Percentiles rank a stretch among this genome's conserved stretches.
Evolutionary conservation across 2,888 invertebrate species (phyloP).

Genomic region (Caenorhabditis uteleia): DNA sequence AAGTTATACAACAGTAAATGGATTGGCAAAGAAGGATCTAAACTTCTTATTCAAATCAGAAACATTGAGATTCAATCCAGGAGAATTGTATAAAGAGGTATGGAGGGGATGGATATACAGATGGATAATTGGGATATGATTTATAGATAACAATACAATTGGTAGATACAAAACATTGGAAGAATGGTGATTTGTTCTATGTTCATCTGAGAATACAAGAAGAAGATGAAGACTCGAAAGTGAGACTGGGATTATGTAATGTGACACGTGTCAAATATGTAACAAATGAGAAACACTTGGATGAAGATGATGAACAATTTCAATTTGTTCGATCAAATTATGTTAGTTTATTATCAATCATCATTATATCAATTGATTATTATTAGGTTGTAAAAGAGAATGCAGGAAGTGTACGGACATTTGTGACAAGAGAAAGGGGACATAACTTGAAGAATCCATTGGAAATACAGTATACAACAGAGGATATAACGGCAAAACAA

Average conservation of each 20-base stretch:
- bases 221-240: constrained; percentile 59
- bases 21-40: constrained; percentile 74
- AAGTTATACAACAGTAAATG: constrained; percentile 75
- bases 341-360: constrained; percentile 23
- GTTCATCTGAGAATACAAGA: constrained; percentile 72
- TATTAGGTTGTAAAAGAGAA: constrained; percentile 55
- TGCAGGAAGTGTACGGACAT: constrained; percentile 39
- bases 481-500: constrained; percentile 74
- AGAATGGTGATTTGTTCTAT: constrained; percentile 76
- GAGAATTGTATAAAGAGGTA: constrained; percentile 73
- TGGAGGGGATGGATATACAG: too few relatives aligned
- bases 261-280: constrained; percentile 46
- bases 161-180: constrained; percentile 75
- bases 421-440: constrained; percentile 39
- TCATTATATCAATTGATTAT: not conserved
- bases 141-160: constrained; percentile 72
- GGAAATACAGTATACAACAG: constrained; percentile 73
- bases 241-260: constrained; percentile 72
- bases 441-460: constrained; percentile 13
- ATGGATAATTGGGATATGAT: too few relatives aligned
- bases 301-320: constrained; percentile 16
- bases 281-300: constrained; percentile 29
- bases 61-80: constrained; percentile 72
- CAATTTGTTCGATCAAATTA: constrained; percentile 56
- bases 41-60: constrained; percentile 72